Base-by-base conservation (phyloP, 2,888 invertebrate genomes). In the Panorpa germanica region DNA sequence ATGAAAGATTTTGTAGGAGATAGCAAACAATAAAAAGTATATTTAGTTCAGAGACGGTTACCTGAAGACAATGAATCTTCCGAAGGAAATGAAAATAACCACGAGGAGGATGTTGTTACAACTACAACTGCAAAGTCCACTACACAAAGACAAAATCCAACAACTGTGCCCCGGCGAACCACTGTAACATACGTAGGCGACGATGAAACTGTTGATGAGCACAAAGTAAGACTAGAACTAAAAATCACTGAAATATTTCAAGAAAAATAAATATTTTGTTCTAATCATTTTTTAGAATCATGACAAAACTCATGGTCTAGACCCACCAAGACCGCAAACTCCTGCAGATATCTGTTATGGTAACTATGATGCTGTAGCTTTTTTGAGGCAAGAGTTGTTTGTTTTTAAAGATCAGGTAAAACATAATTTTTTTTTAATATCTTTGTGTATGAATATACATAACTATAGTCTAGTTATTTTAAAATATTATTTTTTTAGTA, bases 271-370 rank as follows among this genome's bases (percentile, higher is more conserved):
- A n/a, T n/a, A n/a, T n/a, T n/a, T n/a, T n/a, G n/a, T n/a, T n/a
- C n/a, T n/a, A n/a, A n/a, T n/a, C n/a, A n/a, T n/a, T n/a, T n/a
- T n/a, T n/a, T n/a, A n/a, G n/a, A n/a, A n/a, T n/a, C n/a, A n/a
- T n/a, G n/a, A n/a, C n/a, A n/a, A n/a, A n/a, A n/a, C n/a, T 31
- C 27, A 3, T 22, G 30, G 9, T 10, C 29, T 20, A 18, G 15
- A n/a, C 27, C 8, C 7, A 33, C 8, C n/a, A 11, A 10, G 8
- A 28, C 22, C 7, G 17, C 25, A 8, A 31, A 31, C 25, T 39
- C 47, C 60, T 23, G 70, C 69, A 0, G 63, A 74, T 46, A 63
- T 75, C 25, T 80, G 78, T 46, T 55, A 61, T 41, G 69, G 72
- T 22, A 55, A 60, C 43, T 72, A 70, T 45, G 71, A 77, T 50